Percentiles rank a stretch among this genome's conserved stretches.
Conservation (phyloP, 2,888 invertebrate genomes). For the Gordius sp. region DNA sequence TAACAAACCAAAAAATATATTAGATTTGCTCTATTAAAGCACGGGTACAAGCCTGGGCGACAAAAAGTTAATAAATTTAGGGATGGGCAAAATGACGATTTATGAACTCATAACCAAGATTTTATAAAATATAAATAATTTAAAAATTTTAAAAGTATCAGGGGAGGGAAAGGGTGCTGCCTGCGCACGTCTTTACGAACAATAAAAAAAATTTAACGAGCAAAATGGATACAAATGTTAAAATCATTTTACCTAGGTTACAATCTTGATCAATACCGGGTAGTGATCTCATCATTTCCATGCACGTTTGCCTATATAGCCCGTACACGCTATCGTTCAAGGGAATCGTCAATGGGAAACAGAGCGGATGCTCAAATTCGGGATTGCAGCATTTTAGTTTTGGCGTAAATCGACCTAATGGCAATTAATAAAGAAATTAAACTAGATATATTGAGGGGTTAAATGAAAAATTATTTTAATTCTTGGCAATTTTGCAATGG, state of each 20-base stretch:
- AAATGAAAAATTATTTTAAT: neutral
- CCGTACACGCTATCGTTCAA: neutral
- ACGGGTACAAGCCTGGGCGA: too few relatives aligned
- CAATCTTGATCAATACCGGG: conserved; percentile 8
- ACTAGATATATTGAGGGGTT: neutral
- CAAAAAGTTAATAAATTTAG: too few relatives aligned
- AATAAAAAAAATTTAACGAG: too few relatives aligned
- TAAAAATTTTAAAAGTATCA: too few relatives aligned
- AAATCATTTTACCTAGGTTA: neutral
- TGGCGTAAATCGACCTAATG: conserved; percentile 2
- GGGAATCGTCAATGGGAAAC: neutral
- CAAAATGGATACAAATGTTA: too few relatives aligned
- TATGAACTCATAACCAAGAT: too few relatives aligned
- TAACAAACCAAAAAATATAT: too few relatives aligned
- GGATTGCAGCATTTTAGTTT: conserved; percentile 9
- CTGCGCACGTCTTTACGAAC: too few relatives aligned
- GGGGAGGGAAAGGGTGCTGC: too few relatives aligned
- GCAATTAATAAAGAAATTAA: neutral
- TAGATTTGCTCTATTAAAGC: too few relatives aligned
- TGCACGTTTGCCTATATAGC: neutral
- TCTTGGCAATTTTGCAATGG: neutral
- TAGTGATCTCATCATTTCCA: conserved; percentile 12
- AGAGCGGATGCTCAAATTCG: conserved; percentile 5
- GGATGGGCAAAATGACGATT: too few relatives aligned
- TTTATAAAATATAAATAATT: too few relatives aligned